These are phyloP conservation scores for Sebastes itinus DNA, from an alignment of 2,797 vertebrate species.

Conservation along the genomic window DNA sequence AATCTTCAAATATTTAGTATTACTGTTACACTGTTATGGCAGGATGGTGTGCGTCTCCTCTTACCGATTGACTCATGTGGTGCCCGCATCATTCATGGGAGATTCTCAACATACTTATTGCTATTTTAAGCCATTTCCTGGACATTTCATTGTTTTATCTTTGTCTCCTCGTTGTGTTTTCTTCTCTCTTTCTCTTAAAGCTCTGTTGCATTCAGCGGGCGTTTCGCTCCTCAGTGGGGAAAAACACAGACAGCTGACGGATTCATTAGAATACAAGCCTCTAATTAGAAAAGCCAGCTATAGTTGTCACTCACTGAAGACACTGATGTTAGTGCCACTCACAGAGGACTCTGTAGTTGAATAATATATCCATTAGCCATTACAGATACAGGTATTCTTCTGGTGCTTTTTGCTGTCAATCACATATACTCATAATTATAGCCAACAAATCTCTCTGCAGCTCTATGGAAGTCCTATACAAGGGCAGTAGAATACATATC, in stretches of 20 bases:
- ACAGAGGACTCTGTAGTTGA: conserved; percentile 8
- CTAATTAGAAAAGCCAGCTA: conserved; percentile 38
- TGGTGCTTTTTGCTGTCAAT: conserved; percentile 41
- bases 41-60: neutral
- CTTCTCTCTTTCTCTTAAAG: neutral
- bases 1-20: neutral
- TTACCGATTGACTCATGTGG: neutral
- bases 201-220: neutral
- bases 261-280: conserved; percentile 37
- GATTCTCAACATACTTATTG: neutral
- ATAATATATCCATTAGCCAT: conserved; percentile 26
- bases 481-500: neutral
- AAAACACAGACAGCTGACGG: conserved; percentile 23
- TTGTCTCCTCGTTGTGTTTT: neutral
- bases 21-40: neutral
- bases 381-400: conserved; percentile 21
- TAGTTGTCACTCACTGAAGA: conserved; percentile 28
- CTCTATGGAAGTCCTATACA: neutral
- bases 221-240: neutral
- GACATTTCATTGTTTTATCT: neutral
- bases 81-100: neutral
- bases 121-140: neutral
- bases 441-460: conserved; percentile 4
- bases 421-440: conserved; percentile 25
- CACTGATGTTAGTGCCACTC: conserved; percentile 6